Evolutionary conservation across 2,888 invertebrate genomes (phyloP).

Genomic region (Cephus pygmeus): DNA sequence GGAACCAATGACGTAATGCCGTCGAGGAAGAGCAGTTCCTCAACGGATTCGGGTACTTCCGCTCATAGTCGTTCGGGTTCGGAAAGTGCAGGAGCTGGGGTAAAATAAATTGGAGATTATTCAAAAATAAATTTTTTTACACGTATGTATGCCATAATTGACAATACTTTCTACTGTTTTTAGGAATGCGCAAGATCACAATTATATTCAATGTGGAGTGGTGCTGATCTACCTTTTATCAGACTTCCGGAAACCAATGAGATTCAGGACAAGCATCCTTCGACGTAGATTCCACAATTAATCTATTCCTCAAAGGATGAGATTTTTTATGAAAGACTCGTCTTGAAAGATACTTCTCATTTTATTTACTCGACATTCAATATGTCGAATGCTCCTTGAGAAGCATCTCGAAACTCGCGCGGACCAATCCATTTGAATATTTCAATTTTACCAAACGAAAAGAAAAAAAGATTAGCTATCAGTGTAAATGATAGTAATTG

Average conservation of each 20-base stretch:
- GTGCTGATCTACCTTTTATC: slow-evolving; percentile 66
- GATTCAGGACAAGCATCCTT: slow-evolving; percentile 56
- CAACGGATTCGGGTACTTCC: slow-evolving; percentile 72
- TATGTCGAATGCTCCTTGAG: neutral
- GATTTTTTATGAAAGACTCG: neutral
- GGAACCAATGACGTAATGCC: slow-evolving; percentile 60
- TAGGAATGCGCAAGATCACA: slow-evolving; percentile 64
- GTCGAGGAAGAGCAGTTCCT: slow-evolving; percentile 72
- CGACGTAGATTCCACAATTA: slow-evolving; percentile 39
- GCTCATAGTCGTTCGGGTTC: slow-evolving; percentile 71
- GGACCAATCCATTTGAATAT: neutral
- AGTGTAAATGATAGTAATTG: neutral
- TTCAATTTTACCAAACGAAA: neutral
- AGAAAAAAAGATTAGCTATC: neutral
- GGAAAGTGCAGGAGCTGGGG: slow-evolving; percentile 66
- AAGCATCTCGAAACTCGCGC: neutral
- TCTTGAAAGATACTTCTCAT: neutral
- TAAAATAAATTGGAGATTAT: slow-evolving; percentile 32
- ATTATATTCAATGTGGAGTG: slow-evolving; percentile 68
- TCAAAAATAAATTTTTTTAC: neutral
- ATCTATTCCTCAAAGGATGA: neutral
- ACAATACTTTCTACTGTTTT: neutral
- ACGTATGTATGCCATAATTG: neutral
- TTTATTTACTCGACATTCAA: neutral
- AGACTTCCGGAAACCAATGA: slow-evolving; percentile 66